A percentile compares a stretch with the other conserved stretches of the same genome.
phyloP scores from a whole-genome alignment of 2,888 invertebrate genomes.

The Bembecia ichneumoniformis region DNA sequence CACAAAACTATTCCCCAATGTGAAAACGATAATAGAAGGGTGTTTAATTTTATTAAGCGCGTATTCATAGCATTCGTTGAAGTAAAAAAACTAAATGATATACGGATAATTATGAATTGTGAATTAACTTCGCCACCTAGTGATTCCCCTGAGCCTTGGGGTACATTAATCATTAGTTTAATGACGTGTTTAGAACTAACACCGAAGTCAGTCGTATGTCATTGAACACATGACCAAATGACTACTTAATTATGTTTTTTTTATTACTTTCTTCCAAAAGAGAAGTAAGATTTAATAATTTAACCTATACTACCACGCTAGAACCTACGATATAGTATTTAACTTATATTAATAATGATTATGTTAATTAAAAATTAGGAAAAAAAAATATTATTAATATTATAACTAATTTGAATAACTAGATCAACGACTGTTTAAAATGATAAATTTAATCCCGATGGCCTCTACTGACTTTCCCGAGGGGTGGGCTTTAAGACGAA shows the following conservation, averaged over 20 bases:
- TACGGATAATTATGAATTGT: slow-evolving; percentile 45
- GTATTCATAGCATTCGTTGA: slow-evolving; percentile 1
- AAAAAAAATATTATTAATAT: too few relatives aligned
- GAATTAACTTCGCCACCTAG: slow-evolving; percentile 46
- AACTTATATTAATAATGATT: too few relatives aligned
- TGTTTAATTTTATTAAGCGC: slow-evolving; percentile 24
- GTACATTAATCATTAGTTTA: slow-evolving; percentile 48
- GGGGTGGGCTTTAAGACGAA: too few relatives aligned
- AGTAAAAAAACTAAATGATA: slow-evolving; percentile 18
- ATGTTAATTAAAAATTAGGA: too few relatives aligned
- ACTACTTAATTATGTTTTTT: slow-evolving; percentile 25
- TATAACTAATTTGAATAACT: too few relatives aligned
- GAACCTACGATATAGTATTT: too few relatives aligned
- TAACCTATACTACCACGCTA: too few relatives aligned
- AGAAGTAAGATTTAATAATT: too few relatives aligned
- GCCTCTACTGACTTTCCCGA: too few relatives aligned
- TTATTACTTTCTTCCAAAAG: background rate
- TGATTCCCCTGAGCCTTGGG: slow-evolving; percentile 32
- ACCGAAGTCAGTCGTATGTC: slow-evolving; percentile 11
- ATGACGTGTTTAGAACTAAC: slow-evolving; percentile 34
- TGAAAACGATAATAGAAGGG: slow-evolving; percentile 10
- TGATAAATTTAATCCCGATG: too few relatives aligned
- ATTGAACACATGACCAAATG: slow-evolving; percentile 8
- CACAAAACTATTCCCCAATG: background rate
- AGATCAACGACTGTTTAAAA: too few relatives aligned